Evolutionary conservation across 1,140 invertebrate genomes (phyloP), one percentile per base, ranked within the genome.

Genomic region (Cyclargus thomasi): DNA sequence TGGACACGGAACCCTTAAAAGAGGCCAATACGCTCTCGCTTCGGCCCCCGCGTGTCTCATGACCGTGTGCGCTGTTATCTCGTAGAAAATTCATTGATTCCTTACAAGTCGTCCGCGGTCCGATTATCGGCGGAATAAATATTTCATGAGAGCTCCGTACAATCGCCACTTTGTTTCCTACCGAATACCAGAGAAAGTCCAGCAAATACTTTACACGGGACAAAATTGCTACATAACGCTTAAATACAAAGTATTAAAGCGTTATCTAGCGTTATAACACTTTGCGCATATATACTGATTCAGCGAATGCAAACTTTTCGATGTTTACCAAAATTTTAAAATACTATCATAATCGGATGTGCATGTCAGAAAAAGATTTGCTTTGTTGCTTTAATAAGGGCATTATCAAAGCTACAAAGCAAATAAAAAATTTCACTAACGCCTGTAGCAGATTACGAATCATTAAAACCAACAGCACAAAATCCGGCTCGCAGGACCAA

Each of bases 11-110:
- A 3, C 47, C 47, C 1, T 17, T 16, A n/a, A n/a, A 17, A 53
- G n/a, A 14, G 6, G 0, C n/a, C n/a, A 71, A 67, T 53, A 36
- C 67, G 21, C 62, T 64, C 36, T 16, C 21, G 20, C n/a, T 59
- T 10, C 29, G n/a, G 20, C 59, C 20, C 22, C 8, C 73, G 73
- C 70, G 63, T 53, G 62, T 35, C 68, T 57, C 16, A 10, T 55
- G 47, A 67, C 11, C 17, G 10, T 53, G 53, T 55, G 39, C 47
- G 17, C 16, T 20, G 23, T 53, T 17, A 55, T 67, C 11, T 70
- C 64, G 64, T 73, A 72, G 67, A 71, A 73, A 80, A 77, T 74
- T 74, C 74, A 78, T 76, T 70, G 74, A 72, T 78, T 80, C 73
- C 74, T 71, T 70, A 74, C 65, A 67, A 69, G 57, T 47, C 39